Base-by-base conservation (phyloP, 2,888 invertebrate genomes). In the Deilephila porcellus region DNA sequence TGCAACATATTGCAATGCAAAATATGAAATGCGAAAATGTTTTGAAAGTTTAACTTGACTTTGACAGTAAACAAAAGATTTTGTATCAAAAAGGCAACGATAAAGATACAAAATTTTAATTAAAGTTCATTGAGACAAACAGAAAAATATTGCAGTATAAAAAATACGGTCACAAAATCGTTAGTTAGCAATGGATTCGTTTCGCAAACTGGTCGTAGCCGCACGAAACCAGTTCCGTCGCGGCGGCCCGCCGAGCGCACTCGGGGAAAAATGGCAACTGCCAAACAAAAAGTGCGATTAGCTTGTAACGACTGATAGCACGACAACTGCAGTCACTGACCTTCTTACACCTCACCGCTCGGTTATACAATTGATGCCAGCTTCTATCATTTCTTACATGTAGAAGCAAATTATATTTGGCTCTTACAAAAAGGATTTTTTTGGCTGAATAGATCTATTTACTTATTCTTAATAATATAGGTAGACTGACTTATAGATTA, bases 121-220 rank as follows among this genome's bases (percentile, higher is more conserved):
- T 62, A 5, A 32, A 32, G 4, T 17, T 25, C 5, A 60, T 29
- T 32, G 19, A 19, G 2, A 59, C 56, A 20, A 34, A 71, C n/a
- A 32, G n/a, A 17, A 45, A 37, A 60, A 60, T 56, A 78, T 80
- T 78, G 81, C 82, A 82, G 81, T 81, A 76, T 17, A 73, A 78
- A 78, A 83, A 85, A 84, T 85, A 84, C 80, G 81, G 80, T 83
- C 81, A 77, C 76, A 80, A 75, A 76, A 76, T 79, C 56, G 74
- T 63, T 71, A 73, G 71, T 74, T 82, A 84, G 86, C 85, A 87
- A 85, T 81, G 82, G 78, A 79, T 82, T 81, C 79, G 82, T 83
- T 82, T 81, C 77, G 80, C 77, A 82, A 84, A 84, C 85, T 78
- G 83, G 84, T 81, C 76, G 77, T 79, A 83, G 80, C 77, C 77